A percentile compares a stretch with the other conserved stretches of the same genome.
These are phyloP conservation scores for Raillietiella orientalis DNA, from an alignment of 2,888 invertebrate species.

Conservation along the genomic window DNA sequence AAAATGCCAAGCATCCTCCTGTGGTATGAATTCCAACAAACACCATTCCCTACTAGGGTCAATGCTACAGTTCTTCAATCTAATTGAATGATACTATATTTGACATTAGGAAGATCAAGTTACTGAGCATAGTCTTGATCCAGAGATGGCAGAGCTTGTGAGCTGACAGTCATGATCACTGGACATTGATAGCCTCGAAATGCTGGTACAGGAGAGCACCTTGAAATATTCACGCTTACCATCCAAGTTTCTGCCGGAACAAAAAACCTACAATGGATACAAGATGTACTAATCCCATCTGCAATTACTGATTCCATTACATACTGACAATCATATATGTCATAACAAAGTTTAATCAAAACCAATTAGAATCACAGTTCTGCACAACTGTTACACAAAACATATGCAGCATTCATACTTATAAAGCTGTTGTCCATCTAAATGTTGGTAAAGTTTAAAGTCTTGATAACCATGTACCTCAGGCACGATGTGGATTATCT, in stretches of 20 bases:
- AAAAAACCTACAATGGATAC: conserved; percentile 9
- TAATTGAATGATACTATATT: conserved; percentile 1
- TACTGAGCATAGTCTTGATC: conserved; percentile 1
- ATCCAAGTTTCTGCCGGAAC: conserved; percentile 9
- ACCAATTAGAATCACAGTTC: too few species aligned
- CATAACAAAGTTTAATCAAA: too few species aligned
- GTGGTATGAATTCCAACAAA: not conserved
- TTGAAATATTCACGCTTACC: conserved; percentile 7
- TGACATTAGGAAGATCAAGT: not conserved
- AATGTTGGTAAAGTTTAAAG: conserved; percentile 8
- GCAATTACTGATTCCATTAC: too few species aligned
- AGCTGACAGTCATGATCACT: conserved; percentile 6
- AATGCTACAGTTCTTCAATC: conserved; percentile 1
- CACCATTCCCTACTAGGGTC: not conserved
- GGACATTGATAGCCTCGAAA: conserved; percentile 6
- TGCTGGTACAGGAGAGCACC: conserved; percentile 4
- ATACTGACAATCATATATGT: too few species aligned
- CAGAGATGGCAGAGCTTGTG: conserved; percentile 6
- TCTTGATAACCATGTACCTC: conserved; percentile 8
- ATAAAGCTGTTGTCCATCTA: conserved; percentile 7
- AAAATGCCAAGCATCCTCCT: conserved; percentile 1
- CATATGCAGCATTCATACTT: too few species aligned
- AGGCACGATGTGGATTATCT: conserved; percentile 9
- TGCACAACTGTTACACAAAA: too few species aligned
- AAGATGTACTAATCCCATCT: too few species aligned